Base-by-base conservation (phyloP, 2,888 invertebrate genomes). In the Tetramorium bicarinatum region DNA sequence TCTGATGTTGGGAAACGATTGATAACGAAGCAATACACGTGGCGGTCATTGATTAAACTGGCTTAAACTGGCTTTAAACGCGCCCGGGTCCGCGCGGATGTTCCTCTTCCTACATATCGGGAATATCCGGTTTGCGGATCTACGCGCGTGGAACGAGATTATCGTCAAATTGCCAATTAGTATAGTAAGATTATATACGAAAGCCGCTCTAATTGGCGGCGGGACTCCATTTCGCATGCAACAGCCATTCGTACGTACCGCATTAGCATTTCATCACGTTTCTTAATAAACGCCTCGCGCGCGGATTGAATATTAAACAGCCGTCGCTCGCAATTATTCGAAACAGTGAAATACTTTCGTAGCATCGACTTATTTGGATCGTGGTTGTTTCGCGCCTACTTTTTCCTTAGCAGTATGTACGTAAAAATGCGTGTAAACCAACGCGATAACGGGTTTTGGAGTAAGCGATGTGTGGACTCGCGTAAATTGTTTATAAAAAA, bases 111-210 rank as follows among this genome's bases (percentile, higher is more conserved):
- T 75, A 59, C n/a, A 49, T 59, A 59, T 74, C 21, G 80, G 21
- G 74, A 34, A 38, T 80, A 71, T 80, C 59, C 54, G 77, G 77
- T 56, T 54, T 54, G 41, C n/a, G 41, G 29, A 56, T 13, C 9
- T n/a, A 15, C 67, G 29, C 52, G 54, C 38, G 29, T 34, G 66
- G 18, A 75, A 64, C 18, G 21, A 49, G 21, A 76, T 44, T 77
- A 54, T 75, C 61, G 56, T 21, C 54, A 67, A 69, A 77, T 77
- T 77, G 69, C 54, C 69, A 77, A 77, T 77, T 77, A 77, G 29
- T 77, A 62, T 66, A 76, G 69, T 77, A 77, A 77, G 54, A 77
- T 77, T 77, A 52, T 69, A 69, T 38, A n/a, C 29, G 44, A 56
- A 69, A 67, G 54, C 54, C 69, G 69, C 25, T 44, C 54, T 77